Percentiles rank a stretch among this genome's conserved stretches.
Conservation (phyloP, 2,797 vertebrate species). For the Nyctalus aviator region DNA sequence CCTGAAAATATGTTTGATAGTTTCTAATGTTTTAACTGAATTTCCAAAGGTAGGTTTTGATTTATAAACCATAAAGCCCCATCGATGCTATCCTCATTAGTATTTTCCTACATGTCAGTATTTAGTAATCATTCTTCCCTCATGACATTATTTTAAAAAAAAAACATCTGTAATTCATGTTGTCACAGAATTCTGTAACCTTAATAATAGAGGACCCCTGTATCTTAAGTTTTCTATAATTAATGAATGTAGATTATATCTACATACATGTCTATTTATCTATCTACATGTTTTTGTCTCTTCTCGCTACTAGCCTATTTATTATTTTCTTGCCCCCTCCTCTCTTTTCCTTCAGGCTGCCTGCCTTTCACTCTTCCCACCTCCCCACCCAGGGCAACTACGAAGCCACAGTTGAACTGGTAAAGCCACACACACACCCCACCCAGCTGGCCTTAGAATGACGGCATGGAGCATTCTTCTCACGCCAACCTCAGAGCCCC, state of each 20-base stretch:
- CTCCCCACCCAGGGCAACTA: fast-evolving
- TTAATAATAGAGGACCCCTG: background rate
- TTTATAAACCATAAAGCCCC: background rate
- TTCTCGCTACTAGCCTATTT: background rate
- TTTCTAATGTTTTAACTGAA: background rate
- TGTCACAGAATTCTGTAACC: background rate
- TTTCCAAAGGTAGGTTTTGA: background rate
- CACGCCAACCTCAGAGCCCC: background rate
- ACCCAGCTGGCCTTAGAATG: background rate
- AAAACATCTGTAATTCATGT: background rate
- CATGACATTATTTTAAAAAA: constrained; percentile 44
- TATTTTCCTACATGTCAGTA: background rate
- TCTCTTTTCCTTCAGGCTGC: background rate
- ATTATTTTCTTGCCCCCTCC: background rate
- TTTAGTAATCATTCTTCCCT: background rate
- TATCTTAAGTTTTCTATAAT: background rate
- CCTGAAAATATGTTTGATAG: background rate
- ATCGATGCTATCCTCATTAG: background rate
- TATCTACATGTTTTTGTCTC: background rate
- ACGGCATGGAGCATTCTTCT: fast-evolving
- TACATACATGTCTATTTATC: background rate
- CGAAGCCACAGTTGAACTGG: background rate
- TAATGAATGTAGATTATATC: background rate
- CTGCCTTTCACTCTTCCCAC: fast-evolving
- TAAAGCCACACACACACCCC: background rate